Base-by-base conservation (phyloP, 2,888 invertebrate species). In the Drosophila multiciliata region DNA sequence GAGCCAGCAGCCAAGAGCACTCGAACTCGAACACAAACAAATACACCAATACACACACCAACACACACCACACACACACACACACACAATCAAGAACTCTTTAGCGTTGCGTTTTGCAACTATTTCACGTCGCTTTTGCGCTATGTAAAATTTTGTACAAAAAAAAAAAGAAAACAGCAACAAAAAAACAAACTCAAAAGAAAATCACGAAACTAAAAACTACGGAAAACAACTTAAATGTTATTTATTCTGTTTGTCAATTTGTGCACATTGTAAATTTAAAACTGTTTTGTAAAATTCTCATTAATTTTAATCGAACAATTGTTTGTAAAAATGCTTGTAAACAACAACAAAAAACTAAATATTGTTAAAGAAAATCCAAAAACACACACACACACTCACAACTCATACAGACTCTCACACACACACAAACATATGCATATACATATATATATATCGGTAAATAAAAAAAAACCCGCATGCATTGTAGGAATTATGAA, bases 101-200 rank as follows among this genome's bases (percentile, higher is more conserved):
- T 87, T 82, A 82, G 71, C 76, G 64, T 75, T 78, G 80, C 76
- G 63, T 76, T 80, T 75, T 80, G 80, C 80, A 80, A 66, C 73
- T 67, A 62, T 80, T 83, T 86, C 80, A 82, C 83, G 80, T 87
- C 85, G 83, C 83, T 86, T 86, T 86, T 86, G 89, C 90, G 90
- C 86, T 83, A 77, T 87, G 90, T 87, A 87, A 87, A 88, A 88
- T 83, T 81, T 86, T 88, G 82, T 90, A 86, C 70, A 82, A 76
- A 81, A 80, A 69, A 49, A 68, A 72, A 66, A 72, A 73, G 48
- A 42, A 20, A 23, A 50, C 42, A 50, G 32, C 0, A 54, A 38
- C 63, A 60, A 57, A 33, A 61, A 57, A 40, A 26, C 38, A 67
- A 49, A 65, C 12, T 12, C 42, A 66, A 58, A 36, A 57, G 53